Conservation (phyloP, 2,888 invertebrate species). For the Arrhopalites spinosus region DNA sequence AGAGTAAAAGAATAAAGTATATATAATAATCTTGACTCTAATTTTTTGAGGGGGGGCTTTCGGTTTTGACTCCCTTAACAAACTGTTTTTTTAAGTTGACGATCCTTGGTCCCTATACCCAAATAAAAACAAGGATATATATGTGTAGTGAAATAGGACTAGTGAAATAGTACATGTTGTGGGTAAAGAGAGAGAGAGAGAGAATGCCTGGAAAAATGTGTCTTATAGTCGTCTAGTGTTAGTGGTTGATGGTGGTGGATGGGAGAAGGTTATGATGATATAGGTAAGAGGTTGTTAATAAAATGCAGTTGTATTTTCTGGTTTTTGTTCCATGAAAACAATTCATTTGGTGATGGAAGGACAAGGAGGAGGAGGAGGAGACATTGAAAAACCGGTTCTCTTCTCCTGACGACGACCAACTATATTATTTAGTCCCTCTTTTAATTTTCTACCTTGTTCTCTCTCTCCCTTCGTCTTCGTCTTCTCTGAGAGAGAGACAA, state of each 20-base stretch:
- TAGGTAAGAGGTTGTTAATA: constrained; percentile 20
- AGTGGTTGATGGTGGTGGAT: too few species aligned
- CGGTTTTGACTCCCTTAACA: neutral
- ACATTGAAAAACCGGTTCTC: constrained; percentile 28
- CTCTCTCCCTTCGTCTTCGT: neutral
- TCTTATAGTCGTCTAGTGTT: too few species aligned
- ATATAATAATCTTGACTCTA: constrained; percentile 2
- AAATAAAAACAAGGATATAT: too few species aligned
- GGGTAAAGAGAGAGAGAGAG: neutral
- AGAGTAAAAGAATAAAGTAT: neutral
- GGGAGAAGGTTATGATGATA: too few species aligned
- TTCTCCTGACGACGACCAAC: constrained; percentile 21
- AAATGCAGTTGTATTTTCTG: constrained; percentile 19
- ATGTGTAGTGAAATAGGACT: neutral
- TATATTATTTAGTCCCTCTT: constrained; percentile 20
- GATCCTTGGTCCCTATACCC: too few species aligned
- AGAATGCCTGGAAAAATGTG: neutral
- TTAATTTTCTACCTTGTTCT: constrained; percentile 21
- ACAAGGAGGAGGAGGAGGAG: constrained; percentile 38
- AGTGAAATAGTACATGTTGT: neutral
- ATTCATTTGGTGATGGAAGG: constrained; percentile 33
- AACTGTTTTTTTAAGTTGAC: too few species aligned
- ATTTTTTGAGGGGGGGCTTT: neutral
- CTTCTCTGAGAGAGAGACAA: constrained; percentile 33
- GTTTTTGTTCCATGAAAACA: constrained; percentile 32